Percentiles rank a stretch among this genome's conserved stretches.
Evolutionary conservation across 2,888 invertebrate genomes (phyloP).

Genomic region (Axea sp.): DNA sequence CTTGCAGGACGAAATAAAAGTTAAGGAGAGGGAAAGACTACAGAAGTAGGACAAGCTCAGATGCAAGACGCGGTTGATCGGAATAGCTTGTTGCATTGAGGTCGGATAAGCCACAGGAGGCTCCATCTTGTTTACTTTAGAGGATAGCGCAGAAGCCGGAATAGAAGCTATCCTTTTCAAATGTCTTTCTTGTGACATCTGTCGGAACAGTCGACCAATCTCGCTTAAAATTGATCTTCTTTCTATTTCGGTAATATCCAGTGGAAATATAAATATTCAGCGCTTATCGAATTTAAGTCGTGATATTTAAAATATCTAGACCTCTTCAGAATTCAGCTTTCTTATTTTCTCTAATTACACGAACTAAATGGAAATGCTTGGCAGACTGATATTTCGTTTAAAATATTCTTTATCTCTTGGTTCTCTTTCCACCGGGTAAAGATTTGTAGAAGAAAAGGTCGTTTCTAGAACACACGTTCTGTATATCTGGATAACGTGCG

Average conservation of each 20-base stretch:
- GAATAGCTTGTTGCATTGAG: slow-evolving; percentile 75
- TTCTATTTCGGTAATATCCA: slow-evolving; percentile 1
- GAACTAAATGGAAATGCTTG: background rate
- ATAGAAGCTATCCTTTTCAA: slow-evolving; percentile 28
- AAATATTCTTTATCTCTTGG: slow-evolving; percentile 20
- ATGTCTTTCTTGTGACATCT: slow-evolving; percentile 31
- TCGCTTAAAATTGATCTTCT: slow-evolving; percentile 19
- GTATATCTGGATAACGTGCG: slow-evolving; percentile 48
- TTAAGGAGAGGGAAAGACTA: background rate
- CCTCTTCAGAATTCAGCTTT: too few species aligned
- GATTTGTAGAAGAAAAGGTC: slow-evolving; percentile 48
- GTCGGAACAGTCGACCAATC: slow-evolving; percentile 25
- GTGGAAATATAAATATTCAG: background rate
- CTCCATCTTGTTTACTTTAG: slow-evolving; percentile 74
- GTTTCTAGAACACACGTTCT: slow-evolving; percentile 28
- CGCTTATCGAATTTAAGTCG: background rate
- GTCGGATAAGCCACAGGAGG: slow-evolving; percentile 69
- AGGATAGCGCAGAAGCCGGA: slow-evolving; percentile 68
- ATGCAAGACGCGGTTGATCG: slow-evolving; percentile 10
- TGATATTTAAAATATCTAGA: too few species aligned
- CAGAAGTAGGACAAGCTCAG: slow-evolving; percentile 1
- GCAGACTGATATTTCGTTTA: slow-evolving; percentile 4
- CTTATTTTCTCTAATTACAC: slow-evolving; percentile 1
- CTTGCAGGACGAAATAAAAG: slow-evolving; percentile 26
- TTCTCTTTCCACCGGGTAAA: slow-evolving; percentile 1